These are phyloP conservation scores for Micromussa lordhowensis DNA, from an alignment of 92 coral and sea anemone species.

Conservation along the genomic window DNA sequence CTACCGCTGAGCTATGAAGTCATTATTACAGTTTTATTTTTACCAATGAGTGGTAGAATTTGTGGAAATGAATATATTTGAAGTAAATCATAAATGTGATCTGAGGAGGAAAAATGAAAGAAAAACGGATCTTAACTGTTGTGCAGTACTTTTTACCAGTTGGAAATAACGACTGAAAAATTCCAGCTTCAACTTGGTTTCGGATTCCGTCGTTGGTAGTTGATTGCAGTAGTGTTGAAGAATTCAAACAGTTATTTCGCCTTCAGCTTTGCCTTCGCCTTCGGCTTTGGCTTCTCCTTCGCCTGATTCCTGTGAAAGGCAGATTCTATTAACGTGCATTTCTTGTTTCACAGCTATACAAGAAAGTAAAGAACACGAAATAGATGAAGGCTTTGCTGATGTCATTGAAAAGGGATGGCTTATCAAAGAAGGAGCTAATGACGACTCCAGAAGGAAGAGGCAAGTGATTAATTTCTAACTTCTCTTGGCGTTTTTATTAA, in stretches of 20 bases:
- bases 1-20: not conserved
- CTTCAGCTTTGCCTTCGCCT: too few relatives aligned
- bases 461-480: not conserved
- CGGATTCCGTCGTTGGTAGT: not conserved
- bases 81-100: too few relatives aligned
- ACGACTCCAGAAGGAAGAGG: conserved; percentile 91
- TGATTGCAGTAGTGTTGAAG: not conserved
- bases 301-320: not conserved
- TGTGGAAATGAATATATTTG: too few relatives aligned
- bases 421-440: conserved; percentile 92
- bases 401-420: conserved; percentile 96
- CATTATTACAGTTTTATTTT: not conserved
- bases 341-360: conserved; percentile 67
- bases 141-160: too few relatives aligned
- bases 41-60: too few relatives aligned
- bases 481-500: not conserved
- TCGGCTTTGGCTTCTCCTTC: too few relatives aligned
- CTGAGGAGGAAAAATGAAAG: too few relatives aligned
- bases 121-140: too few relatives aligned
- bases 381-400: conserved; percentile 90
- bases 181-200: too few relatives aligned
- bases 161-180: too few relatives aligned
- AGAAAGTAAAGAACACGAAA: conserved; percentile 87
- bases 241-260: not conserved
- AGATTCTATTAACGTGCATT: not conserved